Base-by-base conservation (phyloP, 2,797 vertebrate species). In the Catamblyrhynchus diadema region DNA sequence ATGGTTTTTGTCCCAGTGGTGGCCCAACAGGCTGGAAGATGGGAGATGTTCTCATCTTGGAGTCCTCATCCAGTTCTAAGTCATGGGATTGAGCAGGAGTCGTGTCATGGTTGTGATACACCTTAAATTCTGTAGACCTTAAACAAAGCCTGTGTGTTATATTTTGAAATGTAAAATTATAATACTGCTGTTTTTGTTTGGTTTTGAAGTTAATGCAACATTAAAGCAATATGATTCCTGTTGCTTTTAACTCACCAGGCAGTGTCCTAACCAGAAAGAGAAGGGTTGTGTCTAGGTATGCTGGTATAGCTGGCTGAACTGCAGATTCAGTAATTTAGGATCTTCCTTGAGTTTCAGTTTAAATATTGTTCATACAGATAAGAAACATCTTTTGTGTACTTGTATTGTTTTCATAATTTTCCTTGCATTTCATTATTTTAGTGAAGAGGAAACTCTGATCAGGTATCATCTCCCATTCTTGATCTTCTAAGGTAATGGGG, bases 61-160 rank as follows among this genome's bases (percentile, higher is more conserved):
- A 24, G n/a, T 74, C 32, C 54, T 88, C 14, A 86, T 19, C 13
- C 11, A 24, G 6, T 42, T 83, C 42, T 48, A 42, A 75, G 10
- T 79, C 9, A 4, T 9, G 19, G 10, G 33, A 33, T 2, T 28
- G 37, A 62, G 24, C 50, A 45, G 35, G 22, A 71, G 25, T 56
- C 2, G 1, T 24, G 20, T 50, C 17, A 1, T 42, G 33, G 16
- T 13, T 61, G 15, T 3, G 8, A 14, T 70, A 14, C 1, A 19
- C 4, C 50, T 74, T n/a, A 32, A 61, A 28, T 17, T 61, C 21
- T 32, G 1, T 28, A 48, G 13, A 17, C 25, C 47, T 75, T 75
- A 64, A 14, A 24, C 0, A 0, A 54, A 48, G 8, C 28, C 41
- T 5, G 20, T 65, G 20, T 32, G 67, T 37, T 8, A 6, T 51